Evolutionary conservation across 2,888 invertebrate genomes (phyloP), one percentile per base, ranked within the genome.

Genomic region (Operophtera brumata): DNA sequence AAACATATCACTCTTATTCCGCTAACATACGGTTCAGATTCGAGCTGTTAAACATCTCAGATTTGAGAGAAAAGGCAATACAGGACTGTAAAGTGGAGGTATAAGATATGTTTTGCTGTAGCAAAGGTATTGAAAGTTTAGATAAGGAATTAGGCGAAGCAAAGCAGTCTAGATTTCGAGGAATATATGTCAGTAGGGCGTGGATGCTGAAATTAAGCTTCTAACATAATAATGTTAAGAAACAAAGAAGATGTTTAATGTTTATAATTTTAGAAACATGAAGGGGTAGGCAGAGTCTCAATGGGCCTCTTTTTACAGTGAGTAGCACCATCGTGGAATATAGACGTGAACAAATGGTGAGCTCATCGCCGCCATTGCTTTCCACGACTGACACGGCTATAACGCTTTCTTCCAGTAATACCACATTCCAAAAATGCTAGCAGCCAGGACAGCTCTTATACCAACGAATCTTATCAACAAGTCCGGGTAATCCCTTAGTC

Each of bases 71-170:
- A 13, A 2, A 6, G 4, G 9, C 9, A 2, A 43, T 20, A 30
- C 8, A 11, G 20, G 28, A 36, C 42, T 49, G 49, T 49, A 37
- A 14, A 0, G 6, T 11, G 9, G 0, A 10, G 42, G 1, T n/a
- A 7, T 37, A 37, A 30, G 36, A 36, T 43, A 26, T 6, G n/a
- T 43, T 49, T 43, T 43, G n/a, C 9, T 10, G 11, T 37, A 37
- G 11, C 43, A 49, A 11, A n/a, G 10, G 14, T 28, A 28, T 28
- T 1, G 35, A 36, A 28, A 34, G 34, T 46, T 48, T 43, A 40
- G 39, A 49, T 37, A 49, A 49, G 37, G 14, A 28, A 43, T 49
- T 49, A 49, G 49, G 30, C 30, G 37, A 41, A 43, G 43, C 35
- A 48, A 30, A 42, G 42, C 5, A n/a, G 41, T 48, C 49, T 42